phyloP scores from a whole-genome alignment of 2,888 invertebrate genomes.

The Oscheius myriophilus region DNA sequence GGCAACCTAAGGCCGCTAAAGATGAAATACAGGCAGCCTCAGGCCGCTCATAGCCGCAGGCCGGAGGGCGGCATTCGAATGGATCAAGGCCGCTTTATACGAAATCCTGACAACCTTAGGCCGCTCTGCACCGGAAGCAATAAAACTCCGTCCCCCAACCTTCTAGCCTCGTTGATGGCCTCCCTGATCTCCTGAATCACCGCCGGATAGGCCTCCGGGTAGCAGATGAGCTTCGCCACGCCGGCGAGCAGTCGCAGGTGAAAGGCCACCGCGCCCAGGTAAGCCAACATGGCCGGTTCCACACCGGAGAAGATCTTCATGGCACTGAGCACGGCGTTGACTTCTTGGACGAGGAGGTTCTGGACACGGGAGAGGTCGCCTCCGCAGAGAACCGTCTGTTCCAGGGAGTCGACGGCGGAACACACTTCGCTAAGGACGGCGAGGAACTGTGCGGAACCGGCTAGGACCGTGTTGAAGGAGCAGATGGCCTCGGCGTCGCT shows the following conservation, averaged over 20 bases:
- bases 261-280: conserved; percentile 9
- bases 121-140: no score
- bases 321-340: not conserved
- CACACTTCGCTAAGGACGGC: conserved; percentile 37
- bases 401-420: conserved; percentile 31
- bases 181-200: conserved; percentile 14
- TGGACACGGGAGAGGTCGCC: conserved; percentile 27
- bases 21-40: no score
- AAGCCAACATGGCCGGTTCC: conserved; percentile 1
- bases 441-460: conserved; percentile 52
- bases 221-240: conserved; percentile 11
- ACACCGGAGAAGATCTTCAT: conserved; percentile 6
- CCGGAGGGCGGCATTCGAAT: no score
- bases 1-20: no score
- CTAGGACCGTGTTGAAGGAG: conserved; percentile 43
- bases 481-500: conserved; percentile 47
- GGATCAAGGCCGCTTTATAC: no score
- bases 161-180: not conserved
- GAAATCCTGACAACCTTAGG: no score
- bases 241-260: conserved; percentile 11
- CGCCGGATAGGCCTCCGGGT: conserved; percentile 16
- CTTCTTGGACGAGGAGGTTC: conserved; percentile 3
- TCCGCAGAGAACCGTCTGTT: conserved; percentile 35
- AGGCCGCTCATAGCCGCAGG: no score
- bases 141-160: no score